These are phyloP conservation scores for Drosophila tristis DNA, from an alignment of 1,140 invertebrate genomes.

Conservation along the genomic window DNA sequence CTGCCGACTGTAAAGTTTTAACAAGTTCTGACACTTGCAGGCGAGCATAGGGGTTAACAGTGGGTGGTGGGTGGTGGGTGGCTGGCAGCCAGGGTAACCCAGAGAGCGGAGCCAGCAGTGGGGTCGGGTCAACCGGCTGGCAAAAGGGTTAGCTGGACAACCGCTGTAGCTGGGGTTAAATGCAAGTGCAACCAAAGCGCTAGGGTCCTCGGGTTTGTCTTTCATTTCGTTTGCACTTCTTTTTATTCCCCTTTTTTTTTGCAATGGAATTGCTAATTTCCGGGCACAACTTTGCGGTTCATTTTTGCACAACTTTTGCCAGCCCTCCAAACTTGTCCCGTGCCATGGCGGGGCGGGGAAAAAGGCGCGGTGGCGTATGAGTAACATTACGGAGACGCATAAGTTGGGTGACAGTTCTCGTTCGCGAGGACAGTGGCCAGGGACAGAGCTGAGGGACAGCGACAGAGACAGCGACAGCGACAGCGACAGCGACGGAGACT, in stretches of 20 bases:
- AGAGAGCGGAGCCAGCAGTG: too few species aligned
- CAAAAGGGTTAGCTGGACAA: constrained; percentile 37
- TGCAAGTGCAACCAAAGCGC: constrained; percentile 49
- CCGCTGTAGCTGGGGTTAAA: constrained; percentile 45
- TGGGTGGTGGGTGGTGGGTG: too few species aligned
- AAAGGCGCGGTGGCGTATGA: constrained; percentile 40
- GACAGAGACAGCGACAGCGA: too few species aligned
- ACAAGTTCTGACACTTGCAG: constrained; percentile 81
- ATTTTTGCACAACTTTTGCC: constrained; percentile 56
- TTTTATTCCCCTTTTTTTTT: constrained; percentile 18
- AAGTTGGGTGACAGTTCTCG: constrained; percentile 8
- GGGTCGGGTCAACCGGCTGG: too few species aligned
- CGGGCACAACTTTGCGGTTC: constrained; percentile 74
- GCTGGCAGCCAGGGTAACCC: too few species aligned
- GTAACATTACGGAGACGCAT: constrained; percentile 39
- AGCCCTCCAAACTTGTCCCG: constrained; percentile 8
- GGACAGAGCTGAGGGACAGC: too few species aligned
- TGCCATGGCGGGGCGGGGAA: neutral
- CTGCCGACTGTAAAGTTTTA: constrained; percentile 75
- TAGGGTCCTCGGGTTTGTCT: constrained; percentile 48
- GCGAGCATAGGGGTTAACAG: neutral
- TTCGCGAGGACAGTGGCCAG: neutral
- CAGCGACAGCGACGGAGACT: too few species aligned
- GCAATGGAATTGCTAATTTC: constrained; percentile 83
- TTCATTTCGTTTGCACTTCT: constrained; percentile 2